Evolutionary conservation across 2,797 vertebrate genomes (phyloP).

Genomic region (Apogon talboti): DNA sequence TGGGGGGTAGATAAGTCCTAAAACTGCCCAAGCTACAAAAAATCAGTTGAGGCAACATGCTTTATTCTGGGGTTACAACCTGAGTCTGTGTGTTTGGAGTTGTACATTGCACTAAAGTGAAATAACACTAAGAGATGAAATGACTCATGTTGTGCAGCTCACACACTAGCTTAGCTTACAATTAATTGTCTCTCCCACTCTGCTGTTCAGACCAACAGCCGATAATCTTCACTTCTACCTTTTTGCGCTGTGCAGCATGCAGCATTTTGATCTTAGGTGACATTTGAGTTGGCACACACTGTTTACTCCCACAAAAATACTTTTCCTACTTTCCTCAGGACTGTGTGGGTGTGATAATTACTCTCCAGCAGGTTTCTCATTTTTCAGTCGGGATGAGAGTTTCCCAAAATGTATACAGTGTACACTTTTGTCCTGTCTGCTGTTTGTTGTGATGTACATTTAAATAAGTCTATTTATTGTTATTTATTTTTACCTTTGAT

Average conservation of each 20-base stretch:
- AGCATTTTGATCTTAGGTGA: slow-evolving; percentile 55
- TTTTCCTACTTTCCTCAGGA: slow-evolving; percentile 51
- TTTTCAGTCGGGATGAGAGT: slow-evolving; percentile 46
- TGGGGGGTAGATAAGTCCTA: slow-evolving; percentile 53
- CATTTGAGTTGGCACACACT: slow-evolving; percentile 62
- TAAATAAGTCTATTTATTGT: background rate
- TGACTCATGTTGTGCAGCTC: slow-evolving; percentile 34
- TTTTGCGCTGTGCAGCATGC: slow-evolving; percentile 43
- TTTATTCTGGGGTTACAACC: slow-evolving; percentile 51
- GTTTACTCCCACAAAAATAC: slow-evolving; percentile 63
- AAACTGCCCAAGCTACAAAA: slow-evolving; percentile 60
- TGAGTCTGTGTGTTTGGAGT: slow-evolving; percentile 48
- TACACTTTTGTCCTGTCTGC: slow-evolving; percentile 16
- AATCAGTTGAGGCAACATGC: slow-evolving; percentile 45
- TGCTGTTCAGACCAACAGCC: slow-evolving; percentile 33
- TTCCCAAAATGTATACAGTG: slow-evolving; percentile 33
- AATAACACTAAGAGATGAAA: slow-evolving; percentile 39
- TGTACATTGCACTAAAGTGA: slow-evolving; percentile 45
- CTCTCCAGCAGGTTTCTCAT: slow-evolving; percentile 67
- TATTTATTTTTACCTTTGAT: slow-evolving; percentile 2
- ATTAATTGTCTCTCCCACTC: slow-evolving; percentile 48
- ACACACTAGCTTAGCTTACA: slow-evolving; percentile 39
- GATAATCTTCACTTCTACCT: slow-evolving; percentile 47
- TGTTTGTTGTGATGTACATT: slow-evolving; percentile 27
- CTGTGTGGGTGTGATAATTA: slow-evolving; percentile 76